A percentile compares a stretch with the other conserved stretches of the same genome.
These are phyloP conservation scores for Watsonalla binaria DNA, from an alignment of 2,888 invertebrate genomes.

Conservation along the genomic window DNA sequence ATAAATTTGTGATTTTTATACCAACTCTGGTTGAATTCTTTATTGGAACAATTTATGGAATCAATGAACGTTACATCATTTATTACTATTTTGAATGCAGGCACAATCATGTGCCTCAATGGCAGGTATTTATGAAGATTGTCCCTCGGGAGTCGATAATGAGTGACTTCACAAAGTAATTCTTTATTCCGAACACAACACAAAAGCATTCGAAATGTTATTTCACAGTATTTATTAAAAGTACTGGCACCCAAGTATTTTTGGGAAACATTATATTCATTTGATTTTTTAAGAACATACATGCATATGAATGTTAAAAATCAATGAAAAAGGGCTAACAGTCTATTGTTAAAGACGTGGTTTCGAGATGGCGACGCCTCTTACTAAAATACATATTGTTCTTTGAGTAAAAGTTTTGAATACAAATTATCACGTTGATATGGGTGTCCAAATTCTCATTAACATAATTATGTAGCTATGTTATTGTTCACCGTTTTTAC, in stretches of 20 bases:
- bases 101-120: neutral
- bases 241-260: slow-evolving; percentile 11
- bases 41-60: neutral
- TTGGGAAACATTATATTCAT: too few relatives aligned
- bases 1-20: too few relatives aligned
- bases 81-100: neutral
- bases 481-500: neutral
- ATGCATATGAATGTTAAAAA: slow-evolving; percentile 46
- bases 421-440: slow-evolving; percentile 25
- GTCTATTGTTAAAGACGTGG: slow-evolving; percentile 42
- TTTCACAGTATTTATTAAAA: slow-evolving; percentile 11
- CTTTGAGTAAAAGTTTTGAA: slow-evolving; percentile 29
- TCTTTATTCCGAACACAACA: slow-evolving; percentile 10
- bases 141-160: neutral
- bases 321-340: slow-evolving; percentile 24
- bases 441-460: slow-evolving; percentile 3
- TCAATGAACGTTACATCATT: neutral
- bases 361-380: slow-evolving; percentile 35
- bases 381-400: slow-evolving; percentile 30
- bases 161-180: slow-evolving; percentile 10
- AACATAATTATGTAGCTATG: slow-evolving; percentile 1
- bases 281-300: slow-evolving; percentile 29
- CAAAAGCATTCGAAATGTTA: neutral
- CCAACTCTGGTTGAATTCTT: too few relatives aligned
- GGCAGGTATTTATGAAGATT: neutral